phyloP scores from a whole-genome alignment of 2,113 vertebrate genomes.

The Lepisosteus oculatus region DNA sequence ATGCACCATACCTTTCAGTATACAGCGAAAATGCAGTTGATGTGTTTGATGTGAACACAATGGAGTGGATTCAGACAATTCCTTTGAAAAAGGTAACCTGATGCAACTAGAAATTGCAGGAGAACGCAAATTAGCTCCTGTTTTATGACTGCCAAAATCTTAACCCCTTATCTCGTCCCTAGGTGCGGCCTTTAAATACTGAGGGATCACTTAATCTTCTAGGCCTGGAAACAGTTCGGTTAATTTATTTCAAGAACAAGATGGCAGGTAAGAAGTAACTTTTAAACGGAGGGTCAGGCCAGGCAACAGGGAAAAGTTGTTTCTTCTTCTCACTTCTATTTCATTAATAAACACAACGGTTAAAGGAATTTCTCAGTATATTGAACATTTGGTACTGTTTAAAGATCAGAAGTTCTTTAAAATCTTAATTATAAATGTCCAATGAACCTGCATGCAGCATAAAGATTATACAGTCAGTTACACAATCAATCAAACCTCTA shows the following conservation, averaged over 20 bases:
- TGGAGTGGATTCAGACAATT: constrained; percentile 98
- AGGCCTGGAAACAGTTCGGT: constrained; percentile 88
- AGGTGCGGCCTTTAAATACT: constrained; percentile 92
- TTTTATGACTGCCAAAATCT: background rate
- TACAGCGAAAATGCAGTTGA: constrained; percentile 97
- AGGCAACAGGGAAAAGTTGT: no score
- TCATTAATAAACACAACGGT: no score
- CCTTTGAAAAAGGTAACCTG: constrained; percentile 90
- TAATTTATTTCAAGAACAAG: constrained; percentile 98
- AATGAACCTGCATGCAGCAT: no score
- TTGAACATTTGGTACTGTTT: no score
- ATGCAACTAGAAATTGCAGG: background rate
- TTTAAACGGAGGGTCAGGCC: no score
- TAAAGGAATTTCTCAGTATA: no score
- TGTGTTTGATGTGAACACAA: constrained; percentile 93
- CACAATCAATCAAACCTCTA: no score
- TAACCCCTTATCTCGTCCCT: constrained; percentile 15
- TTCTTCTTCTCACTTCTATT: no score
- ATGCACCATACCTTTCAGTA: constrained; percentile 94
- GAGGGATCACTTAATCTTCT: constrained; percentile 95
- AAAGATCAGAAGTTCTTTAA: no score
- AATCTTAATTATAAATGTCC: no score
- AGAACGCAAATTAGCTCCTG: background rate
- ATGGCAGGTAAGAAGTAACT: constrained; percentile 79
- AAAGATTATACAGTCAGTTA: no score